phyloP scores from a whole-genome alignment of 1,140 invertebrate genomes.

The Andricus grossulariae region DNA sequence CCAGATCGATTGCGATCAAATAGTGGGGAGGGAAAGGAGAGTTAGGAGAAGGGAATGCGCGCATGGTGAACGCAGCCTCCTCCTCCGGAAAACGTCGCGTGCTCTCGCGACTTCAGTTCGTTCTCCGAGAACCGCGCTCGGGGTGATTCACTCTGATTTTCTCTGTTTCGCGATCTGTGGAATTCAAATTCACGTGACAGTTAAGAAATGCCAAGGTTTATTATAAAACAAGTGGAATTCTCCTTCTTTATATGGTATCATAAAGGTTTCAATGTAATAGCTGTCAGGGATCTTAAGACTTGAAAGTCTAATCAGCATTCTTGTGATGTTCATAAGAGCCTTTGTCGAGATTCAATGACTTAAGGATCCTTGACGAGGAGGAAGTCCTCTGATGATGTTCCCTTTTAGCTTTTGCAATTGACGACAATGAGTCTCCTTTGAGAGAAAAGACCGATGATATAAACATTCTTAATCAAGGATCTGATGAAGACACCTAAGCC shows the following conservation, averaged over 20 bases:
- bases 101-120: constrained; percentile 23
- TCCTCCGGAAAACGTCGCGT: constrained; percentile 22
- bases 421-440: no score
- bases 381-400: no score
- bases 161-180: not conserved
- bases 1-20: constrained; percentile 6
- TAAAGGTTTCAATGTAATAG: not conserved
- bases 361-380: no score
- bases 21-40: not conserved
- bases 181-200: not conserved
- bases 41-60: constrained; percentile 9
- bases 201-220: not conserved
- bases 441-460: no score
- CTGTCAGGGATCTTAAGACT: not conserved
- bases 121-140: constrained; percentile 31
- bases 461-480: not conserved
- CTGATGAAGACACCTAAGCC: not conserved
- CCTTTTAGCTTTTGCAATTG: no score
- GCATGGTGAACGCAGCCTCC: constrained; percentile 20
- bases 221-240: not conserved
- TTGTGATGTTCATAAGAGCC: not conserved
- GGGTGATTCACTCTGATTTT: constrained; percentile 19
- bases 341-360: not conserved
- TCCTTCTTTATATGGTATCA: not conserved
- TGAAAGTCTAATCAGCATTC: constrained; percentile 25